phyloP scores from a whole-genome alignment of 2,888 invertebrate species.

The Platypus cylindrus region DNA sequence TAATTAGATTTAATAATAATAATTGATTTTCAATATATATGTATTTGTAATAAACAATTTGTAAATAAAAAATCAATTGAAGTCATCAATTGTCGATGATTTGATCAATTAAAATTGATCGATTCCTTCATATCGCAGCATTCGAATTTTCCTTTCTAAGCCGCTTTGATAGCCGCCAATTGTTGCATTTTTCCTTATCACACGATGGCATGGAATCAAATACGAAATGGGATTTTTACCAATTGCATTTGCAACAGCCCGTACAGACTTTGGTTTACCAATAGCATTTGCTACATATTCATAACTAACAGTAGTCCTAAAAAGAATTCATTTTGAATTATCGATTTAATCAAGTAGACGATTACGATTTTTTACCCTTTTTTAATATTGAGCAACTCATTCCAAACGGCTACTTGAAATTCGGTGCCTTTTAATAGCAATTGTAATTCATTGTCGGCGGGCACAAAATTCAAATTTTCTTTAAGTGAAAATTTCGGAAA shows the following conservation, averaged over 20 bases:
- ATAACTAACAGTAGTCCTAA: constrained; percentile 25
- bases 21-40: too few species aligned
- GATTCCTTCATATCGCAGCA: constrained; percentile 25
- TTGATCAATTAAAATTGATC: too few species aligned
- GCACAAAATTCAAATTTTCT: constrained; percentile 18
- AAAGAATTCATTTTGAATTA: constrained; percentile 3
- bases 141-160: constrained; percentile 23
- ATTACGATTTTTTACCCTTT: constrained; percentile 17
- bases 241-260: constrained; percentile 32
- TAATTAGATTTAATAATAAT: too few species aligned
- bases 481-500: constrained; percentile 24
- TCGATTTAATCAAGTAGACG: neutral
- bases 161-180: constrained; percentile 29
- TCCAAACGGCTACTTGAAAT: constrained; percentile 30
- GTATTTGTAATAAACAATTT: neutral
- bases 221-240: constrained; percentile 29
- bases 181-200: constrained; percentile 27
- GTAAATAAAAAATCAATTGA: neutral
- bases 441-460: constrained; percentile 15
- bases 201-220: constrained; percentile 32
- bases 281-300: constrained; percentile 27
- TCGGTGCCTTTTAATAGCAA: constrained; percentile 28
- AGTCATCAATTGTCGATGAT: too few species aligned
- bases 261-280: constrained; percentile 27
- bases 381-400: constrained; percentile 24